Base-by-base conservation (phyloP, 2,888 invertebrate species). In the Andricus curvator region DNA sequence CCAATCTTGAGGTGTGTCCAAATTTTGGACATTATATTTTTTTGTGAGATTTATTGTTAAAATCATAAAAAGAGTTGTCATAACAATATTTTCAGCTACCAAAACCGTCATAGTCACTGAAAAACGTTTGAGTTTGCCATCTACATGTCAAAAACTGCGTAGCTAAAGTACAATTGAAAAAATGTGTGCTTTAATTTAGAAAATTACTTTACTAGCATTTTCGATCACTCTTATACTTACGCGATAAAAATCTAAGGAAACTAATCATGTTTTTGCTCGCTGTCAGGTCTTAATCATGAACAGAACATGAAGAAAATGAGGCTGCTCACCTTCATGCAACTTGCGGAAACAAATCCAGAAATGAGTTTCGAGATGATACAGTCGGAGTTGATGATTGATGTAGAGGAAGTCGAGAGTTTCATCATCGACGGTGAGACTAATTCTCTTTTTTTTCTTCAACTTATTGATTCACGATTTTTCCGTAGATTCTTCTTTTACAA, bases 271-370 rank as follows among this genome's bases (percentile, higher is more conserved):
- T 78, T 56, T 44, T 76, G 1, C 41, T 25, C 25, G 48, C 76
- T 80, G 80, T 8, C 78, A 95, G 96, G 98, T 68, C 93, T 99
- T 76, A 97, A 97, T 89, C 99, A 99, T 91, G 98, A 98, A 89
- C 97, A 98, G 89, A 98, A 99, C 90, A 95, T 98, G 93, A 97
- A 98, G 90, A 99, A 99, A 93, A 99, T 99, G 98, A 95, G 99
- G 84, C 94, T 99, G 88, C 93, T 99, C 79, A 98, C 99, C 0
- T 98, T 99, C 91, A 99, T 99, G 98, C 98, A 99, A 92, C 95
- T 99, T 94, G 99, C 99, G 5, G 99, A 99, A 93, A 96, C 95
- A 79, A 96, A 96, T 91, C 96, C 97, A 37, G 99, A 99, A 93
- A 96, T 99, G 93, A 94, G 96, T n/a, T 99, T 99, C 92, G 96